These are phyloP conservation scores for Tyto alba DNA, from an alignment of 2,113 vertebrate genomes.

Conservation along the genomic window DNA sequence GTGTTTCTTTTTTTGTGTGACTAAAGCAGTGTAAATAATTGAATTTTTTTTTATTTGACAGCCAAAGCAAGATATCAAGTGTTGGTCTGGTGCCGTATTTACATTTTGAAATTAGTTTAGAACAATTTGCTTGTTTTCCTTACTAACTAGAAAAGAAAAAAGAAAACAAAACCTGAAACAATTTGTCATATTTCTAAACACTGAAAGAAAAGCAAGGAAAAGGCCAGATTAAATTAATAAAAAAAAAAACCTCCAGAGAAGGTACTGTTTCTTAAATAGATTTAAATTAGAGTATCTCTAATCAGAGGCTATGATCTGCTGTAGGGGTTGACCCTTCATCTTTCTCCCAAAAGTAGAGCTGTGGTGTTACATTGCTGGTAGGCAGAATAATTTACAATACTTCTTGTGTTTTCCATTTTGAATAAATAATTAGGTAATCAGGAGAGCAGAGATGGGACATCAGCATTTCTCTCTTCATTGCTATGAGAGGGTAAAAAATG, in stretches of 20 bases:
- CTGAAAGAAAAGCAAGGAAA: background rate
- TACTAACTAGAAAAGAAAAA: background rate
- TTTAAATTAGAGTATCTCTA: background rate
- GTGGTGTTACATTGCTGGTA: background rate
- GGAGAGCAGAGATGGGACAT: background rate
- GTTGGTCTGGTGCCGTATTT: background rate
- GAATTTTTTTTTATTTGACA: background rate
- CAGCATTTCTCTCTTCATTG: background rate
- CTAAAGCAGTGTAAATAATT: slow-evolving; percentile 29
- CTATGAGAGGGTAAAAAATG: background rate
- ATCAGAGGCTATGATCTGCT: background rate
- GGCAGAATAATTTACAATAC: background rate
- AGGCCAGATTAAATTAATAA: background rate
- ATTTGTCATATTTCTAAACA: background rate
- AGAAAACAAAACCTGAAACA: background rate
- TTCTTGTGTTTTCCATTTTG: background rate
- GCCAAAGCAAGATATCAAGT: slow-evolving; percentile 13
- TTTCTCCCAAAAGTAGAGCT: background rate
- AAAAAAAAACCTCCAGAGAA: background rate
- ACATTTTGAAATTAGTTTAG: slow-evolving; percentile 2
- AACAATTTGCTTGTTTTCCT: background rate
- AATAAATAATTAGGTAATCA: background rate
- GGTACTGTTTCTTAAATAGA: background rate
- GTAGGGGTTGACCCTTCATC: background rate
- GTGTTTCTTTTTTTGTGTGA: background rate